Conservation (phyloP, 2,113 vertebrate genomes). For the Nansenia antarctica region DNA sequence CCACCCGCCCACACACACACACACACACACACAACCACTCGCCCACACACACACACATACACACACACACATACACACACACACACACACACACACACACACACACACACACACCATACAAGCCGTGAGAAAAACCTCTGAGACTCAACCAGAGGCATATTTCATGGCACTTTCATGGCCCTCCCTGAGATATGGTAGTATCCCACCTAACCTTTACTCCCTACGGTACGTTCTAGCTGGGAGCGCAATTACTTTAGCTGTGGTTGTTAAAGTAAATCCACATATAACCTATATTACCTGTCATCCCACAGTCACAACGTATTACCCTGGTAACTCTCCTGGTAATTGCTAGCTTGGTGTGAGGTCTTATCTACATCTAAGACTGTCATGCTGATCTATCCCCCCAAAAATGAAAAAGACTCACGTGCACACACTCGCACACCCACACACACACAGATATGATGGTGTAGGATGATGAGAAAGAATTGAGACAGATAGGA, state of each 20-base stretch:
- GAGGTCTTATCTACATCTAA: neutral
- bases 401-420: too few relatives aligned
- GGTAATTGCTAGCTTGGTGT: neutral
- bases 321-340: too few relatives aligned
- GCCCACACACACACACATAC: too few relatives aligned
- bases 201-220: neutral
- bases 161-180: neutral
- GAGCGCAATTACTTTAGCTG: neutral
- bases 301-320: neutral
- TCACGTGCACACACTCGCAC: neutral
- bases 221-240: neutral
- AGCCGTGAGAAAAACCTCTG: too few relatives aligned
- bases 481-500: neutral
- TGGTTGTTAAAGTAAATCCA: neutral
- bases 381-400: too few relatives aligned
- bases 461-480: neutral
- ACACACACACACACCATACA: slow-evolving; percentile 1
- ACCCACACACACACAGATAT: neutral
- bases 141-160: too few relatives aligned
- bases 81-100: too few relatives aligned
- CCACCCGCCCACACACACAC: too few relatives aligned
- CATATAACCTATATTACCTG: neutral
- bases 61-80: too few relatives aligned
- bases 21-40: too few relatives aligned
- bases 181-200: too few relatives aligned